A percentile compares a stretch with the other conserved stretches of the same genome.
These are phyloP conservation scores for Nicator chloris DNA, from an alignment of 2,113 vertebrate genomes.

Conservation along the genomic window DNA sequence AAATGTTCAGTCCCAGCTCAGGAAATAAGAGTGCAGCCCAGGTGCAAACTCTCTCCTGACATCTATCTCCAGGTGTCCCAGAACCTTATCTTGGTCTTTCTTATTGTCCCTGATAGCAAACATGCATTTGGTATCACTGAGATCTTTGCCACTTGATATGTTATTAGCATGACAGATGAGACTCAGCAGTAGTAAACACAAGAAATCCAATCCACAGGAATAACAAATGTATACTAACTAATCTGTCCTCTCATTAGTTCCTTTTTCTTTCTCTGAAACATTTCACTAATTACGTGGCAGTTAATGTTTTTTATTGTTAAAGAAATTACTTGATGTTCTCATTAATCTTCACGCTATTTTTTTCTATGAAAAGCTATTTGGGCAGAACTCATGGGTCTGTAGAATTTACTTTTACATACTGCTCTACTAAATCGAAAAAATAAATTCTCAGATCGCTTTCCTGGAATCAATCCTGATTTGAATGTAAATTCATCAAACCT, in stretches of 20 bases:
- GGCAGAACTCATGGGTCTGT: background rate
- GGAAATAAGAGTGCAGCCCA: background rate
- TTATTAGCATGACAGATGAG: background rate
- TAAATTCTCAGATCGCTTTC: background rate
- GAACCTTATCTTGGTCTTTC: background rate
- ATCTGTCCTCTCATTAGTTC: background rate
- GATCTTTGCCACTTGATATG: background rate
- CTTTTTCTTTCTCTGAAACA: background rate
- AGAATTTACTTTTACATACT: background rate
- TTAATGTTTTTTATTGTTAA: background rate
- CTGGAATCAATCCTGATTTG: background rate
- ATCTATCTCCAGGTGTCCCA: background rate
- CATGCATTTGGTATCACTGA: background rate
- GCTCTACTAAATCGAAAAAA: background rate
- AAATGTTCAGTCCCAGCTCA: constrained; percentile 53
- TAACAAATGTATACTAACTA: background rate
- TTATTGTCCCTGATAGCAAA: background rate
- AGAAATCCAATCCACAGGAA: background rate
- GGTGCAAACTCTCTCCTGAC: background rate
- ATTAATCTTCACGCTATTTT: background rate
- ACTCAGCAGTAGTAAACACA: background rate
- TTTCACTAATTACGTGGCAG: background rate
- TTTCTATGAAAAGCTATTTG: background rate
- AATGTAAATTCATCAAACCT: background rate
- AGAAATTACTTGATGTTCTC: background rate